Base-by-base conservation (phyloP, 2,888 invertebrate genomes). In the Cantharis flavilabris region DNA sequence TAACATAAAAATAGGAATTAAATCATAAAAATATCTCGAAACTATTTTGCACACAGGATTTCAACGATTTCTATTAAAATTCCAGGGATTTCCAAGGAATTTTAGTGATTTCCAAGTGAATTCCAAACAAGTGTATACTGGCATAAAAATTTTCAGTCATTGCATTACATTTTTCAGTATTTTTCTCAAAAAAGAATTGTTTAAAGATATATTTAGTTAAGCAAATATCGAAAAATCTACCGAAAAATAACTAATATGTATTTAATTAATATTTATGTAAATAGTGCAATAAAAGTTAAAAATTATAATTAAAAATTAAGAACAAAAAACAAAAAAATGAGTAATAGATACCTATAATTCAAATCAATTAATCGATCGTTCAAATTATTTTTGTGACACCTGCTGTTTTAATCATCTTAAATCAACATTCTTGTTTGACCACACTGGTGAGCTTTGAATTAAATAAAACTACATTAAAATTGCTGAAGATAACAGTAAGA, bases 351-450 rank as follows among this genome's bases (percentile, higher is more conserved):
- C 76, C 79, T 73, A 77, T 81, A 81, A 81, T 76, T 77, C 77
- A 72, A 75, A 80, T 81, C 78, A 80, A 78, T 78, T 75, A 77
- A 77, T 75, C 78, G 78, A 81, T 81, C 81, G 74, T 80, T 81
- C 81, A 81, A 81, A 80, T 80, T 74, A 79, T 72, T 76, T 70
- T 70, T 63, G 70, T 69, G 70, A 79, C 80, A 79, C 79, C 80
- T 79, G 79, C 79, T 77, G 77, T 70, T 76, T 80, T 79, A 79
- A 81, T 81, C 75, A 75, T 71, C 76, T 67, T 62, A 72, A 77
- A 80, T 77, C 80, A 70, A 74, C 78, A 80, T 80, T 79, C 78
- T 62, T 70, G 75, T 69, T 69, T 65, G 72, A 77, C 75, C 76
- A 77, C 79, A 77, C 70, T 70, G 71, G 69, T 72, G 69, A 49